A percentile compares a stretch with the other conserved stretches of the same genome.
These are phyloP conservation scores for Actinia tenebrosa DNA, from an alignment of 64 coral and sea anemone genomes.

Conservation along the genomic window DNA sequence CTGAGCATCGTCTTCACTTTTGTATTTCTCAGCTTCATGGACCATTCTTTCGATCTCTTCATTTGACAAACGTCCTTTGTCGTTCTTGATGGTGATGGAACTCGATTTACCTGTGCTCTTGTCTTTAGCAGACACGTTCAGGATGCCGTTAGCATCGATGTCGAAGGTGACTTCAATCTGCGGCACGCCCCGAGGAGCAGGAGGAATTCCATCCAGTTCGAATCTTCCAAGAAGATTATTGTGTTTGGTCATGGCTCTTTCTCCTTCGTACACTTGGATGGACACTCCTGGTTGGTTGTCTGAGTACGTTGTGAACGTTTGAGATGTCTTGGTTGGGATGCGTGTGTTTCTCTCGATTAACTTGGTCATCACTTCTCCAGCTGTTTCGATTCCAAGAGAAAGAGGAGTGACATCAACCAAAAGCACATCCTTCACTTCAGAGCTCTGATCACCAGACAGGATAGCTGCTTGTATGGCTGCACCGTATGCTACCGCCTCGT, in stretches of 20 bases:
- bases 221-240: constrained; percentile 66
- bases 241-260: constrained; percentile 58
- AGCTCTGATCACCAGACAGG: constrained; percentile 55
- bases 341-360: constrained; percentile 63
- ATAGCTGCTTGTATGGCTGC: constrained; percentile 78
- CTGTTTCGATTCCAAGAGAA: neutral
- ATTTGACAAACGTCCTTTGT: constrained; percentile 63
- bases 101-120: constrained; percentile 25
- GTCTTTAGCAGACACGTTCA: constrained; percentile 23
- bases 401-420: constrained; percentile 72
- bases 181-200: constrained; percentile 50
- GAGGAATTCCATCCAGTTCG: constrained; percentile 52
- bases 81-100: constrained; percentile 77
- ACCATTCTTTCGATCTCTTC: constrained; percentile 77
- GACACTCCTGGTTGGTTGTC: constrained; percentile 68
- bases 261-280: constrained; percentile 75
- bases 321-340: constrained; percentile 52
- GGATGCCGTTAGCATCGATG: neutral
- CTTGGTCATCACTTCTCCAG: constrained; percentile 61
- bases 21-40: constrained; percentile 61
- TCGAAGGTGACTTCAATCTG: neutral
- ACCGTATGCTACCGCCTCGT: constrained; percentile 79
- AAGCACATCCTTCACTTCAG: constrained; percentile 58
- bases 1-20: constrained; percentile 58
- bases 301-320: constrained; percentile 63